phyloP scores from a whole-genome alignment of 2,888 invertebrate genomes.

The Xestobium rufovillosum region DNA sequence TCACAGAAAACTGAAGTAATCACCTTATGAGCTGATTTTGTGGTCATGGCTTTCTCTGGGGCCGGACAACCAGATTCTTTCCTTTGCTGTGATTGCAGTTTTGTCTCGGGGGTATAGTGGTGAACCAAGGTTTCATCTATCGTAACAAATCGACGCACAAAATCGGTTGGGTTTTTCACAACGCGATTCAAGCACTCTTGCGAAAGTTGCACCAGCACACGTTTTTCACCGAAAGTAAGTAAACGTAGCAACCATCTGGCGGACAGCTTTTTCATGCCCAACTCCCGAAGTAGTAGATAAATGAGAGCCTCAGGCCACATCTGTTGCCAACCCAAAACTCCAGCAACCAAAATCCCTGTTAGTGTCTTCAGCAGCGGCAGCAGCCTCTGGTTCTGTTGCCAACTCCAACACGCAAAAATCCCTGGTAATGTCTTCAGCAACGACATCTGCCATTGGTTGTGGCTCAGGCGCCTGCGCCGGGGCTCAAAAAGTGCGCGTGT shows the following conservation, averaged over 20 bases:
- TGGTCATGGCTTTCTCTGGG: constrained; percentile 3
- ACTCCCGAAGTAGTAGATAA: no score
- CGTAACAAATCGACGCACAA: constrained; percentile 1
- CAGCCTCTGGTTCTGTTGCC: no score
- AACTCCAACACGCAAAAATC: no score
- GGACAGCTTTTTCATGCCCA: constrained; percentile 1
- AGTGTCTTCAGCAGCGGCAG: no score
- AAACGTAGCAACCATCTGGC: constrained; percentile 2
- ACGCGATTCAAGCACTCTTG: neutral
- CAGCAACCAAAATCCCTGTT: no score
- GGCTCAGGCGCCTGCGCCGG: no score
- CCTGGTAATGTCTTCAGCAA: no score
- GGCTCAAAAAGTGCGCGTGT: no score
- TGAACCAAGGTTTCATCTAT: constrained; percentile 2
- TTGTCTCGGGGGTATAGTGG: no score
- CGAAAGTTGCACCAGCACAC: constrained; percentile 1
- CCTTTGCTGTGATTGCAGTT: neutral
- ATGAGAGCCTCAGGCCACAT: no score
- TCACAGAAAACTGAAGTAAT: constrained; percentile 2
- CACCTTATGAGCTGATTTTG: constrained; percentile 3
- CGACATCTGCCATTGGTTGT: no score
- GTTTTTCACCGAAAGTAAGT: constrained; percentile 1
- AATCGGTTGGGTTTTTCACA: constrained; percentile 1
- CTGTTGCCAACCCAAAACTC: no score
- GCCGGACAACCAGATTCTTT: constrained; percentile 1